These are phyloP conservation scores for Papilio polyxenes DNA, from an alignment of 1,140 invertebrate species.

Conservation along the genomic window DNA sequence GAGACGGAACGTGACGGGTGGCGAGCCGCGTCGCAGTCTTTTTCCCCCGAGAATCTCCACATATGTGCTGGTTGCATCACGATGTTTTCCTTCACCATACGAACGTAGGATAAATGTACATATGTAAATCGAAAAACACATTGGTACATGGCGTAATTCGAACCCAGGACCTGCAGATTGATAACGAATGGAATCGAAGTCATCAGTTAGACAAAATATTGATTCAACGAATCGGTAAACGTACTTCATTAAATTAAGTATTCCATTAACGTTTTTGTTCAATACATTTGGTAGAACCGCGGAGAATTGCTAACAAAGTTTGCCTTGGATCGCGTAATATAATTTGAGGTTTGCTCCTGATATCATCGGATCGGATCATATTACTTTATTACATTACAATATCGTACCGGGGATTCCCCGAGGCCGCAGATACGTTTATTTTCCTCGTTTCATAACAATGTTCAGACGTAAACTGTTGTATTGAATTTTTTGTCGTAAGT, in stretches of 20 bases:
- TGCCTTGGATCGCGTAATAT: conserved; percentile 23
- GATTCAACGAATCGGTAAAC: not conserved
- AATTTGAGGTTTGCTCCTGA: conserved; percentile 27
- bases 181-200: no score
- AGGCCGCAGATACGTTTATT: conserved; percentile 24
- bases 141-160: no score
- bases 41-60: no score
- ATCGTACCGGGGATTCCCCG: conserved; percentile 26
- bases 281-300: not conserved
- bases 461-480: not conserved
- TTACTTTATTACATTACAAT: conserved; percentile 34
- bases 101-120: no score
- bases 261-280: conserved; percentile 13
- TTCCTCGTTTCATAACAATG: conserved; percentile 4
- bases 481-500: conserved; percentile 13
- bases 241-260: conserved; percentile 9
- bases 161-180: no score
- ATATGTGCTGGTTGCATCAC: no score
- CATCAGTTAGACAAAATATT: not conserved
- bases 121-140: no score
- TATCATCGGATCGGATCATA: conserved; percentile 26
- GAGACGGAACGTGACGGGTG: no score
- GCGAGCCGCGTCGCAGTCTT: no score
- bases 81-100: no score
- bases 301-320: conserved; percentile 26